Conservation (phyloP, 2,888 invertebrate species). For the Lamellibrachia columna region DNA sequence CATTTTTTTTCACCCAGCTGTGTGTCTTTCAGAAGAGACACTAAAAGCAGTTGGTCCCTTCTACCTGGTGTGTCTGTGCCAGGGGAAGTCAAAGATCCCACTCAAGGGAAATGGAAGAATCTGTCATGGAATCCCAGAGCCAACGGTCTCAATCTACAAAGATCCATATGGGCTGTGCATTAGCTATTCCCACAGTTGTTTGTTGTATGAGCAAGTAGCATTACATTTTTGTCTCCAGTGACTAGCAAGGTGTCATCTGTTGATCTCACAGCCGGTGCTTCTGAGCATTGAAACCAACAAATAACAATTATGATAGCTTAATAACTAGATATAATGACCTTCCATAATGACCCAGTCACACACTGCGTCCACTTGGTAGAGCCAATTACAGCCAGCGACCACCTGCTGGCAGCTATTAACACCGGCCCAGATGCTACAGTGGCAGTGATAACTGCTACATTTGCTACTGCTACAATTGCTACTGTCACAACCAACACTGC, state of each 20-base stretch:
- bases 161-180: no score
- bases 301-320: not conserved
- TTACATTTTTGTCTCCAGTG: not conserved
- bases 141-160: no score
- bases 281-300: not conserved
- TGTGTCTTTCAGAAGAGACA: no score
- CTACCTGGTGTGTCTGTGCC: no score
- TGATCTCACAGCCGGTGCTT: not conserved
- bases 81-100: no score
- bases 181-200: no score
- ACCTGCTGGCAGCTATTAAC: not conserved
- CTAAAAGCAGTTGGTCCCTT: no score
- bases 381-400: not conserved
- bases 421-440: not conserved
- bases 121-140: no score
- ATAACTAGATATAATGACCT: not conserved
- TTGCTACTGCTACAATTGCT: not conserved
- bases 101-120: no score
- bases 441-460: not conserved
- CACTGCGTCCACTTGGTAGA: not conserved
- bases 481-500: no score
- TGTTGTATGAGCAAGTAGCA: no score
- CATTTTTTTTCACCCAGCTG: no score
- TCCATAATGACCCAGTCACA: not conserved
- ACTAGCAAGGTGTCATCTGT: not conserved